Evolutionary conservation across 2,113 vertebrate species (phyloP).

Genomic region (Synodontis membranacea): DNA sequence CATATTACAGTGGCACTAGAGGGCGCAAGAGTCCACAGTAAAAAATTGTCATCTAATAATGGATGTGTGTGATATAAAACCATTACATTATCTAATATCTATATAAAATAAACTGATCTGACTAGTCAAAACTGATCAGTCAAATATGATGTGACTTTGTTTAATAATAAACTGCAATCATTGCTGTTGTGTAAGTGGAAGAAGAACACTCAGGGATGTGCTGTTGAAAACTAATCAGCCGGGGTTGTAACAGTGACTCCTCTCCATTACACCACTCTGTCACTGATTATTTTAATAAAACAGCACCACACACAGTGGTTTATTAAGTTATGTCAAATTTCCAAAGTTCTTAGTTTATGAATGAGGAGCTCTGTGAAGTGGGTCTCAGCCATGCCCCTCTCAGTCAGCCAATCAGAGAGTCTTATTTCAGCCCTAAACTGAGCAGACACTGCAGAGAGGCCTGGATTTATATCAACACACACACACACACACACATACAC

Average conservation of each 20-base stretch:
- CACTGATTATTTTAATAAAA: neutral
- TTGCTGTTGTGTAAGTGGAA: neutral
- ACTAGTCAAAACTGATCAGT: too few relatives aligned
- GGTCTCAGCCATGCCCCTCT: slow-evolving; percentile 9
- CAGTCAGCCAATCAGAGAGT: neutral
- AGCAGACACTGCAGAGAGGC: neutral
- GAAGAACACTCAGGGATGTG: neutral
- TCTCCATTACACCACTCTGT: neutral
- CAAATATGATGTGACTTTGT: too few relatives aligned
- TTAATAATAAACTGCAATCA: neutral
- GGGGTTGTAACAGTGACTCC: too few relatives aligned
- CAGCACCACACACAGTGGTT: neutral
- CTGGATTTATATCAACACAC: too few relatives aligned
- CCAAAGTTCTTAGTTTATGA: too few relatives aligned
- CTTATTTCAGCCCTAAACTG: neutral
- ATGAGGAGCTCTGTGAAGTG: neutral
- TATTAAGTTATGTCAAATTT: neutral
- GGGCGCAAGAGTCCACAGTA: neutral
- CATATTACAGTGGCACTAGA: neutral
- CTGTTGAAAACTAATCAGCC: neutral
- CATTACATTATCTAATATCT: neutral
- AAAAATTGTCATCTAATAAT: neutral
- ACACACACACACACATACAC: neutral
- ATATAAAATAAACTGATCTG: neutral
- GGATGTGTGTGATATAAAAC: neutral